Base-by-base conservation (phyloP, 2,888 invertebrate species). In the Tachina lurida region DNA sequence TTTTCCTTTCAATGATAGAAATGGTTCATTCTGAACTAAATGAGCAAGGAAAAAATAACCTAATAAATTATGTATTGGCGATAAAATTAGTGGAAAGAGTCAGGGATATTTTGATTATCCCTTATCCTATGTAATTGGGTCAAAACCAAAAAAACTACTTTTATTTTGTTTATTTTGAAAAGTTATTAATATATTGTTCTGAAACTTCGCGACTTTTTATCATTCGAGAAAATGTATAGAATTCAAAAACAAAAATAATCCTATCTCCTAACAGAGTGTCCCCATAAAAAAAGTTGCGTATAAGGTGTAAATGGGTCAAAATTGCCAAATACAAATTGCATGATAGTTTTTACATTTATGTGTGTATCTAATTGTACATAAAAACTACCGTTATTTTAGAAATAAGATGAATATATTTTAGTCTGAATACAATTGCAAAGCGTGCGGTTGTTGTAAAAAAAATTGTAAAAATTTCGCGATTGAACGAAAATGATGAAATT, bases 331-430 rank as follows among this genome's bases (percentile, higher is more conserved):
- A 52, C 52, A 52, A 52, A 52, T 52, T 52, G 52, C 52, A 52
- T 52, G 52, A 52, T 52, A 52, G 52, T 52, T 52, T 52, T 52
- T 52, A 52, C 52, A n/a, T 52, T 52, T 52, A 52, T 52, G 52
- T 52, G 17, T 52, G 52, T 52, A 52, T 52, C 52, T 52, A 8
- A 4, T 52, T 52, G 9, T 65, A 43, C 63, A 65, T 65, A 65
- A 65, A 65, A 65, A 65, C 63, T 65, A 45, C 63, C 43, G 45
- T 43, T 65, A 43, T 45, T 65, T 65, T 65, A 65, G 43, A 65
- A 65, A 65, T 65, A 43, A 65, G 45, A 65, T 65, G 63, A 65
- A 65, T 65, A 65, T 43, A 47, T 43, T 65, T 65, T 65, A 65
- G 63, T 65, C 63, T 65, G 45, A 43, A 65, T 65, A 65, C 63